Conservation (phyloP, 2,113 vertebrate genomes). For the Mormyrus iriodes region DNA sequence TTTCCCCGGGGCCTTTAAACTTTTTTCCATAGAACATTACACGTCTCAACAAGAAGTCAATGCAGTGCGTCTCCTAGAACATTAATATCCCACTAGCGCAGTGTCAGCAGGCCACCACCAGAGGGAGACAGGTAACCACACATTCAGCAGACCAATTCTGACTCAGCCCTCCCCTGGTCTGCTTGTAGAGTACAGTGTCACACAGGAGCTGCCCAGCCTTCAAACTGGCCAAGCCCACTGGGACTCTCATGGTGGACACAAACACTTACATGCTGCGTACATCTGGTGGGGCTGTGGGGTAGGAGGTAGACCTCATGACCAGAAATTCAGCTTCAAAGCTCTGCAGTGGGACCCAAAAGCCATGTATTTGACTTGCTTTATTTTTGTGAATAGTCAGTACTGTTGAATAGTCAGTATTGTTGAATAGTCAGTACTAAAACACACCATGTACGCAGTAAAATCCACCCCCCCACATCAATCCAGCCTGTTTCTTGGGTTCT, state of each 20-base stretch:
- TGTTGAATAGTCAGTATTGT: background rate
- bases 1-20: background rate
- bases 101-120: background rate
- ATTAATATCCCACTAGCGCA: background rate
- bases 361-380: background rate
- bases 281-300: background rate
- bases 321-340: background rate
- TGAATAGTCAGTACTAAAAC: background rate
- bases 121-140: background rate
- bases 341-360: background rate
- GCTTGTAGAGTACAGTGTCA: background rate
- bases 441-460: background rate
- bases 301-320: background rate
- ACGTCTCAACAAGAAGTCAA: background rate
- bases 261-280: background rate
- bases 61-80: background rate
- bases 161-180: background rate
- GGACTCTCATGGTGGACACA: background rate
- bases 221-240: background rate
- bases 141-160: background rate
- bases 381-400: background rate
- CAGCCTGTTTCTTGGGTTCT: too few relatives aligned
- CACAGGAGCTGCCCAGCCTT: background rate
- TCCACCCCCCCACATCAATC: background rate
- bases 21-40: background rate